Evolutionary conservation across 2,797 vertebrate genomes (phyloP), one percentile per base, ranked within the genome.

Genomic region (Pteropus rufus): DNA sequence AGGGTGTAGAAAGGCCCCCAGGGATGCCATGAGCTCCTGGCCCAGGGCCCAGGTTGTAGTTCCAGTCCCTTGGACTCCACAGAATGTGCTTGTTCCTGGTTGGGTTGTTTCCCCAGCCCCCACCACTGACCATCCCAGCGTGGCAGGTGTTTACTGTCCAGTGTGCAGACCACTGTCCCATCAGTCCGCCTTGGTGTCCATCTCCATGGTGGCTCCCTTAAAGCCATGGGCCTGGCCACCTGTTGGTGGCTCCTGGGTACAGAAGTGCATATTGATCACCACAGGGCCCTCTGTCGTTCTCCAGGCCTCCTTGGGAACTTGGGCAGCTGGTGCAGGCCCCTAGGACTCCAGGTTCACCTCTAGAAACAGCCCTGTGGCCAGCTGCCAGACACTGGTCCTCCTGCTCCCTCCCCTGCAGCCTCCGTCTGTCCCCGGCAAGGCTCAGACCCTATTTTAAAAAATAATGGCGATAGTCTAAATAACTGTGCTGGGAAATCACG

Each of bases 221-320:
- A 58, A 58, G 7, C 15, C 5, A 23, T 26, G 52, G n/a, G 14
- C 76, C 54, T 58, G 76, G 26, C 19, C 8, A 14, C 52, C 24
- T 16, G 23, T 34, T 1, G 1, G 54, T 2, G 16, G 52, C 52
- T 72, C 36, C 41, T n/a, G 83, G 39, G 67, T n/a, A 39, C 29
- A 67, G 11, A 41, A 16, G 19, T 56, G 52, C 36, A 2, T 31
- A 10, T 11, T 41, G 34, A 23, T 29, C 52, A 3, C 7, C 49
- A 23, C 4, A 0, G 19, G 36, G 21, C 39, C 15, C 10, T 24
- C 62, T 14, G 9, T 18, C 9, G 1, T 11, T 23, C 23, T 14
- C 31, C 31, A 36, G 18, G 26, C 18, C 3, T 7, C 46, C 34
- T 2, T 0, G 0, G 18, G 72, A 46, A 5, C 0, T 2, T 44